These are phyloP conservation scores for Salvelinus sp. DNA, from an alignment of 2,113 vertebrate species.

Conservation along the genomic window DNA sequence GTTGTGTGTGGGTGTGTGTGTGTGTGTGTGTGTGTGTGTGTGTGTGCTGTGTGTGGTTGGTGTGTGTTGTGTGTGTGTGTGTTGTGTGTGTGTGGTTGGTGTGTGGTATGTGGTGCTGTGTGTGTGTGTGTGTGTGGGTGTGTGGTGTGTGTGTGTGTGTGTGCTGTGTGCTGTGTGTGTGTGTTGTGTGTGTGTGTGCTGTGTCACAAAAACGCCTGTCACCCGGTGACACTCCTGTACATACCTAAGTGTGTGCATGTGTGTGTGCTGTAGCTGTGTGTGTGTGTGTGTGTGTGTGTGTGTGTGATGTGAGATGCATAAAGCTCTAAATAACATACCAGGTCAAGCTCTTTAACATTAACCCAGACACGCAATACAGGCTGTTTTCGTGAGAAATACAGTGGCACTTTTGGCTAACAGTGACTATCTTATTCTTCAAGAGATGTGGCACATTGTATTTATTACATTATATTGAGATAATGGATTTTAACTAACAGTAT, in stretches of 20 bases:
- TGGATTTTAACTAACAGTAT: too few species aligned
- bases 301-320: conserved; percentile 23
- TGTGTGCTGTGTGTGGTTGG: background rate
- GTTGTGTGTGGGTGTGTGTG: background rate
- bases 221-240: too few species aligned
- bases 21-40: background rate
- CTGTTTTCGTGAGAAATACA: conserved; percentile 31
- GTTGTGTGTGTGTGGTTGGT: background rate
- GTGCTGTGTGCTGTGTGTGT: too few species aligned
- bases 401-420: conserved; percentile 22
- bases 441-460: too few species aligned
- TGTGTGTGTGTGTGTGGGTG: background rate
- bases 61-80: too few species aligned
- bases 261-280: too few species aligned
- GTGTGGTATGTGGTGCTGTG: too few species aligned
- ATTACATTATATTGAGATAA: too few species aligned
- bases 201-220: too few species aligned
- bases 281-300: background rate
- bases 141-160: conserved; percentile 4
- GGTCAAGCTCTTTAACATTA: conserved; percentile 61
- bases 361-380: conserved; percentile 51
- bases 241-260: too few species aligned
- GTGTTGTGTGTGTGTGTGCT: background rate
- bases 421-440: background rate
- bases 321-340: conserved; percentile 68